A percentile compares a stretch with the other conserved stretches of the same genome.
Conservation (phyloP, 2,797 vertebrate genomes). For the Parotocinclus haroldoi region DNA sequence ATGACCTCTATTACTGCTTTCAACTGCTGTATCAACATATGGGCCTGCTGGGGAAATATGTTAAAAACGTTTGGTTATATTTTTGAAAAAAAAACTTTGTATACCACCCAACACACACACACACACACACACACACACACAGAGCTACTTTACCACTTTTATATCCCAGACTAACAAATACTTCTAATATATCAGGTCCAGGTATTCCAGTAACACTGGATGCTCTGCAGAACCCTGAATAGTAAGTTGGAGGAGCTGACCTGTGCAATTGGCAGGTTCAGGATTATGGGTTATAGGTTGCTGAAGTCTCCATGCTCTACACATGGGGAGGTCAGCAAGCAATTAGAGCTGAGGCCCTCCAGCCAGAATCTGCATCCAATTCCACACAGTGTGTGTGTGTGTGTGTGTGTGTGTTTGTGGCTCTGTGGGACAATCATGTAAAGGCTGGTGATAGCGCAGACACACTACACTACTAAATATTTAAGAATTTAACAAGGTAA, state of each 20-base stretch:
- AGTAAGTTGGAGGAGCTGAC: conserved; percentile 1
- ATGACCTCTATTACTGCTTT: conserved; percentile 28
- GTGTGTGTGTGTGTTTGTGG: neutral
- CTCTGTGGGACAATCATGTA: neutral
- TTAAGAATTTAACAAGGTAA: too few relatives aligned
- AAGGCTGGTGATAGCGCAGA: neutral
- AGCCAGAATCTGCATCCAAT: conserved; percentile 34
- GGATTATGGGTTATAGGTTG: conserved; percentile 24
- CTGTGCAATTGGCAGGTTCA: conserved; percentile 15
- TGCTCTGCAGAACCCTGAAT: neutral
- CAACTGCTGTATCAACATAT: conserved; percentile 33
- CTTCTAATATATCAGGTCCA: too few relatives aligned
- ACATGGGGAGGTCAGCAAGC: conserved; percentile 32
- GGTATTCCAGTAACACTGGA: too few relatives aligned
- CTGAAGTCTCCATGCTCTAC: neutral
- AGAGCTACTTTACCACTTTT: neutral
- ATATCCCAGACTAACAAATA: too few relatives aligned
- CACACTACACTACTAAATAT: too few relatives aligned
- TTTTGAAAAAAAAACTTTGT: conserved; percentile 17
- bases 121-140: conserved; percentile 25
- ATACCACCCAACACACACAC: too few relatives aligned
- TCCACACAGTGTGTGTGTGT: conserved; percentile 12
- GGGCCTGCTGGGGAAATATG: neutral
- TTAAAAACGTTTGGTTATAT: conserved; percentile 11
- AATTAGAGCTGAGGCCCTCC: conserved; percentile 14